Conservation (phyloP, 2,113 vertebrate species). For the Zootoca vivipara region DNA sequence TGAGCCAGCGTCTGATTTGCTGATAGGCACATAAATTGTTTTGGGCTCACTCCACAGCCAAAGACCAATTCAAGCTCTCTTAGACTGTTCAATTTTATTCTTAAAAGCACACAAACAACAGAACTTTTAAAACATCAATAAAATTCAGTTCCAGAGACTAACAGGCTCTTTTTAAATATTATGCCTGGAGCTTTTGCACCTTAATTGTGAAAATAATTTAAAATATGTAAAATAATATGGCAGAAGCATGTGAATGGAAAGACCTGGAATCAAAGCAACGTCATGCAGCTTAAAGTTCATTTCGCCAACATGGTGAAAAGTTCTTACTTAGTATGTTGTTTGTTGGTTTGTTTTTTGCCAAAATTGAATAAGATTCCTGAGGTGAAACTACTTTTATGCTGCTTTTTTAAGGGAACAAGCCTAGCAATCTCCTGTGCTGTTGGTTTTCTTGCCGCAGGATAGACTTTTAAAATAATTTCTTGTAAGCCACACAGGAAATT, state of each 20-base stretch:
- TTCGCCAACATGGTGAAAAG: not conserved
- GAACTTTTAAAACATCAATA: too few species aligned
- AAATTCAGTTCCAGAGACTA: too few species aligned
- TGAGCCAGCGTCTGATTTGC: not conserved
- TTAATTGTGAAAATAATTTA: not conserved
- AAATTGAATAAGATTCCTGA: too few species aligned
- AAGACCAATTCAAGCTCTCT: too few species aligned
- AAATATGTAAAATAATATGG: not conserved
- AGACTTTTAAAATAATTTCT: not conserved
- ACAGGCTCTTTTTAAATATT: not conserved
- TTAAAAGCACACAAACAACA: too few species aligned
- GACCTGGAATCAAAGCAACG: not conserved
- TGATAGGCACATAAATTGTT: not conserved
- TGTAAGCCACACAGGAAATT: not conserved
- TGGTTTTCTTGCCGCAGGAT: not conserved
- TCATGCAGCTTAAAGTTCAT: not conserved
- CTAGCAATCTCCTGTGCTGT: not conserved
- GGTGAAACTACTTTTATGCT: not conserved
- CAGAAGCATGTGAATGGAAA: not conserved
- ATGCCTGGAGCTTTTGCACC: not conserved
- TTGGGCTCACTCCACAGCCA: not conserved
- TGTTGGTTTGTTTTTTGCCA: too few species aligned
- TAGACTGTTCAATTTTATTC: too few species aligned
- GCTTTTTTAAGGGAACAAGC: not conserved
- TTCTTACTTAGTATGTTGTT: not conserved